A percentile compares a stretch with the other conserved stretches of the same genome.
Evolutionary conservation across 2,113 vertebrate genomes (phyloP).

Genomic region (Lota lota): DNA sequence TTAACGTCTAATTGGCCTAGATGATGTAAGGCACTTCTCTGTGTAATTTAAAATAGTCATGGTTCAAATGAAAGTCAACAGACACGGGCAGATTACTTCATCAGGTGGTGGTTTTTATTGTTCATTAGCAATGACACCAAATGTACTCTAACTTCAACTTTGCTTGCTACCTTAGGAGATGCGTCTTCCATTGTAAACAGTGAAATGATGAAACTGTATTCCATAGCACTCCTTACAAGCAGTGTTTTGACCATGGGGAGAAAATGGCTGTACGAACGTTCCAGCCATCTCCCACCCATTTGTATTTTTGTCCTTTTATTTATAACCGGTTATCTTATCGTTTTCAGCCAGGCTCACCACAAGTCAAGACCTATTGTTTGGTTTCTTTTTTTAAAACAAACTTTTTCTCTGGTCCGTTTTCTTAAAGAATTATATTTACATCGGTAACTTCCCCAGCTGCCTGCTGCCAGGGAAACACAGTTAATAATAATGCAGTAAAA

Average conservation of each 20-base stretch:
- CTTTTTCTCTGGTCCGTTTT: slow-evolving; percentile 57
- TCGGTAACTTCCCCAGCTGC: slow-evolving; percentile 76
- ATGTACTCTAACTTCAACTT: slow-evolving; percentile 71
- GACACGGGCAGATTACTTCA: slow-evolving; percentile 44
- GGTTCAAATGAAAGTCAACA: slow-evolving; percentile 13
- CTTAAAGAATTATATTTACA: slow-evolving; percentile 82
- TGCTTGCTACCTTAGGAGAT: slow-evolving; percentile 80
- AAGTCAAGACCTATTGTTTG: slow-evolving; percentile 59
- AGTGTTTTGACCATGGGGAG: slow-evolving; percentile 61
- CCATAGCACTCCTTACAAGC: slow-evolving; percentile 75
- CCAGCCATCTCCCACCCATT: slow-evolving; percentile 42
- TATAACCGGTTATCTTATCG: slow-evolving; percentile 74
- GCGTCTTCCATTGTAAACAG: slow-evolving; percentile 82
- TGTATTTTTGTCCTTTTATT: slow-evolving; percentile 18
- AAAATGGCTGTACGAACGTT: slow-evolving; percentile 46
- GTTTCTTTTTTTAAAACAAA: slow-evolving; percentile 58
- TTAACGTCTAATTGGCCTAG: neutral
- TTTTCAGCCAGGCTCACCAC: slow-evolving; percentile 63
- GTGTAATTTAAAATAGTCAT: neutral
- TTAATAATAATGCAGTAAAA: slow-evolving; percentile 48
- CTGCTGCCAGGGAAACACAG: slow-evolving; percentile 73
- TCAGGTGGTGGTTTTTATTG: slow-evolving; percentile 86
- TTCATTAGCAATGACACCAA: slow-evolving; percentile 82
- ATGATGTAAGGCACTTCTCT: neutral
- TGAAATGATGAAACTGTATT: slow-evolving; percentile 78